A percentile compares a stretch with the other conserved stretches of the same genome.
phyloP scores from a whole-genome alignment of 2,113 vertebrate genomes.

The Chlamydotis undulata region DNA sequence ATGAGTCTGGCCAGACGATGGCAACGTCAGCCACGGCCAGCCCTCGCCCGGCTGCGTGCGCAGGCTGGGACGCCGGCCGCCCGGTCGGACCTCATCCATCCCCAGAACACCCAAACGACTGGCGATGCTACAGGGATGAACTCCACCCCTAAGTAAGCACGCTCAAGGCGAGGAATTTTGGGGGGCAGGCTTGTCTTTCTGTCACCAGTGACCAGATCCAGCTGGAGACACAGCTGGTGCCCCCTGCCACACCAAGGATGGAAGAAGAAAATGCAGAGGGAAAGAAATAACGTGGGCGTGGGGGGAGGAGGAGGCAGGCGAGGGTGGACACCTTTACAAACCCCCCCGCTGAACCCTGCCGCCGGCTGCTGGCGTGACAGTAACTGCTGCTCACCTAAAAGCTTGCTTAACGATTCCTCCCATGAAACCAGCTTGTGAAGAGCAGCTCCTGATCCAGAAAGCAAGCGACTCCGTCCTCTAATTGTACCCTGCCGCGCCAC shows the following conservation, averaged over 20 bases:
- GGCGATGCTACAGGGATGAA: accelerated
- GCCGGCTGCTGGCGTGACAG: accelerated
- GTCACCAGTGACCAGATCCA: background rate
- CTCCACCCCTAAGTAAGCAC: accelerated
- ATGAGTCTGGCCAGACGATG: accelerated
- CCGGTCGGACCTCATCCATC: accelerated
- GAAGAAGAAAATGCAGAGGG: background rate
- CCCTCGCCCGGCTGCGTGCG: background rate
- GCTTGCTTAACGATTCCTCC: background rate
- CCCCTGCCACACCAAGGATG: background rate
- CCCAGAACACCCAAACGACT: background rate
- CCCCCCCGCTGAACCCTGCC: background rate
- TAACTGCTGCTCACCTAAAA: background rate
- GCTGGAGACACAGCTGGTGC: background rate
- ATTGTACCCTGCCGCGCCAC: accelerated
- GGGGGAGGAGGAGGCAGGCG: background rate
- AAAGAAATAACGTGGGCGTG: background rate
- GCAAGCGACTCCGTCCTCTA: background rate
- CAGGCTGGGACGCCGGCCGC: background rate
- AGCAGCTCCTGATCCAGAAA: background rate
- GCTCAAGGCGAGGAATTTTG: background rate
- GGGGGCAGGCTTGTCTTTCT: too few species aligned
- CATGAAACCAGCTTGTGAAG: background rate
- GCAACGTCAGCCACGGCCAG: background rate
- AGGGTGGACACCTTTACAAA: background rate